phyloP scores from a whole-genome alignment of 2,113 vertebrate species.

The Podilymbus podiceps region DNA sequence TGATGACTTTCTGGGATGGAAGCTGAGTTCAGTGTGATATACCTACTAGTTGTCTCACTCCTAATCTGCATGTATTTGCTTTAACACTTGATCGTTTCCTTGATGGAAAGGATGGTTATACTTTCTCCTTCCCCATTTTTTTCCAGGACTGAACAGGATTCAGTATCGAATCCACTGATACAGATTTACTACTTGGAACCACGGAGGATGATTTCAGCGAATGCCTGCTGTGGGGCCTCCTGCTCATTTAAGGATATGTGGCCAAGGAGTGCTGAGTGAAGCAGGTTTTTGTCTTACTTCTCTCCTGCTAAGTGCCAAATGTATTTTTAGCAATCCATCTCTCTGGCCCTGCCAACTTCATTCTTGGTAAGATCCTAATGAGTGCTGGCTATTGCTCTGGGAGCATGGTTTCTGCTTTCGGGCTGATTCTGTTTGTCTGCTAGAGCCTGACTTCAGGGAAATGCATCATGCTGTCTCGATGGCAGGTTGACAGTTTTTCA shows the following conservation, averaged over 20 bases:
- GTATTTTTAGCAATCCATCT: conserved; percentile 2
- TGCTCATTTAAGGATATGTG: not conserved
- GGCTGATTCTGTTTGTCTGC: not conserved
- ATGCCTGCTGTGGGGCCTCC: not conserved
- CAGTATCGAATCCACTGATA: not conserved
- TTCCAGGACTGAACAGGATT: not conserved
- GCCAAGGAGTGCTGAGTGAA: not conserved
- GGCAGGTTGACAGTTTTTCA: conserved; percentile 3
- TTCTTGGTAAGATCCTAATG: not conserved
- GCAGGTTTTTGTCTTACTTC: not conserved
- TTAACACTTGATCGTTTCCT: not conserved
- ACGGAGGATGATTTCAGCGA: not conserved
- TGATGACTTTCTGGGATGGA: not conserved
- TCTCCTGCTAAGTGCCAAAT: not conserved
- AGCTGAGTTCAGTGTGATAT: not conserved
- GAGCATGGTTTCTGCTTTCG: not conserved
- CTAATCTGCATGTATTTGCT: not conserved
- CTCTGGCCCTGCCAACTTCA: not conserved
- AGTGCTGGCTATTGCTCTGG: not conserved
- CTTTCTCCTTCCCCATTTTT: not conserved
- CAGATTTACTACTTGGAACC: not conserved
- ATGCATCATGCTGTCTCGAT: not conserved
- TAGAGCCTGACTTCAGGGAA: not conserved
- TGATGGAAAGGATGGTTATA: not conserved
- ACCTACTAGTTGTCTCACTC: not conserved